Conservation (phyloP, 2,888 invertebrate species). For the Colostygia pectinataria region DNA sequence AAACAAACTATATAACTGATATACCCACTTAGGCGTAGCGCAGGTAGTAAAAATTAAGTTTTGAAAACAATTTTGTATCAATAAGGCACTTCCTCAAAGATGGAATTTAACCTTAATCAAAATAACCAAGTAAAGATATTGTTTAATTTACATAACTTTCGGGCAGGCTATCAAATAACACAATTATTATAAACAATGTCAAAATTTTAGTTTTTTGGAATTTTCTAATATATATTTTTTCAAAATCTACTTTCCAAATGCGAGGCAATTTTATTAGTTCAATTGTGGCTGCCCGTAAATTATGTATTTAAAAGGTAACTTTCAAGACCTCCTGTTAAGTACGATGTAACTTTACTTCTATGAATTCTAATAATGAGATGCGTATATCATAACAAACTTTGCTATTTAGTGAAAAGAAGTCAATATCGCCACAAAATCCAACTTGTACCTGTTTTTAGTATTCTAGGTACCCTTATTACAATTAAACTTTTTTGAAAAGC, state of each 20-base stretch:
- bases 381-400: slow-evolving; percentile 35
- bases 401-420: slow-evolving; percentile 43
- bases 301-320: slow-evolving; percentile 36
- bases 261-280: slow-evolving; percentile 81
- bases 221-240: slow-evolving; percentile 74
- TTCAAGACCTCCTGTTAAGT: slow-evolving; percentile 70
- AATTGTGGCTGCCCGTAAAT: slow-evolving; percentile 59
- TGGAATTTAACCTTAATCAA: slow-evolving; percentile 16
- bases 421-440: slow-evolving; percentile 75
- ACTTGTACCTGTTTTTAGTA: slow-evolving; percentile 54
- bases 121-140: background rate
- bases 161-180: slow-evolving; percentile 60
- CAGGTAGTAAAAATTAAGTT: no score
- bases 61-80: no score
- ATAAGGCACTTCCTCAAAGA: slow-evolving; percentile 45
- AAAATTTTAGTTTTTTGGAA: slow-evolving; percentile 74
- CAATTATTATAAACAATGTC: slow-evolving; percentile 66
- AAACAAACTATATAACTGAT: background rate
- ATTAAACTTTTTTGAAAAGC: slow-evolving; percentile 69
- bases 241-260: slow-evolving; percentile 82
- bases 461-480: slow-evolving; percentile 49
- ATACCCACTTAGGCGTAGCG: no score
- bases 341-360: slow-evolving; percentile 62
- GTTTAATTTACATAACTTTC: slow-evolving; percentile 58
- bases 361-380: slow-evolving; percentile 44